phyloP scores from a whole-genome alignment of 2,113 vertebrate genomes.

The Gobiocypris rarus region DNA sequence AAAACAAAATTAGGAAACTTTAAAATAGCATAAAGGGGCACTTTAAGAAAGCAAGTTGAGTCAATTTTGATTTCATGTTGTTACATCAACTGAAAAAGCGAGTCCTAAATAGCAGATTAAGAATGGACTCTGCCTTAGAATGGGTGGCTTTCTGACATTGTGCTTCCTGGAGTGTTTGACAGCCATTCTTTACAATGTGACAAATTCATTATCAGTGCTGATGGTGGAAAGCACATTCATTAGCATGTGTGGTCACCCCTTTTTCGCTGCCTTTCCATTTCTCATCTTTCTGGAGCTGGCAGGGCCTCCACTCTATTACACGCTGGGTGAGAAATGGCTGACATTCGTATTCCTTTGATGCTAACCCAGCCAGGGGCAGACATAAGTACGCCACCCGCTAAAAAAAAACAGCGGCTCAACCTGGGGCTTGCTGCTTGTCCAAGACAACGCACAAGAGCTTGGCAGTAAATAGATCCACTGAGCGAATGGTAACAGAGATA shows the following conservation, averaged over 20 bases:
- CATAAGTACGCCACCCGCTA: conserved; percentile 65
- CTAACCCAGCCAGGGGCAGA: conserved; percentile 63
- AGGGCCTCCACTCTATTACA: conserved; percentile 68
- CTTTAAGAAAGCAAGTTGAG: neutral
- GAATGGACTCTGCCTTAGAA: neutral
- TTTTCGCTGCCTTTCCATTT: neutral
- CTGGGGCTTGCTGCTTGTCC: conserved; percentile 71
- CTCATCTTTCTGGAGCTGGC: conserved; percentile 48
- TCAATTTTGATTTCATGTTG: neutral
- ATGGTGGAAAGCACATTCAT: neutral
- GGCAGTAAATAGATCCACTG: conserved; percentile 80
- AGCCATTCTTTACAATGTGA: neutral
- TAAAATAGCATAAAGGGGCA: too few species aligned
- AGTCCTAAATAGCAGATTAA: neutral
- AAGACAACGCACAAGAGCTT: conserved; percentile 67
- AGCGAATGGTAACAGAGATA: conserved; percentile 80
- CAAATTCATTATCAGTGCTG: conserved; percentile 15
- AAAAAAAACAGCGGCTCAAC: conserved; percentile 69
- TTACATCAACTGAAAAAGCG: neutral
- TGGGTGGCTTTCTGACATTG: neutral
- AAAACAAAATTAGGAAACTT: too few species aligned
- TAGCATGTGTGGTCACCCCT: conserved; percentile 15
- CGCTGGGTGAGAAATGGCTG: conserved; percentile 75
- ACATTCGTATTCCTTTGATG: conserved; percentile 77
- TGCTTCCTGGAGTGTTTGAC: neutral